Evolutionary conservation across 1,140 invertebrate species (phyloP).

Genomic region (Ceratina japonica): DNA sequence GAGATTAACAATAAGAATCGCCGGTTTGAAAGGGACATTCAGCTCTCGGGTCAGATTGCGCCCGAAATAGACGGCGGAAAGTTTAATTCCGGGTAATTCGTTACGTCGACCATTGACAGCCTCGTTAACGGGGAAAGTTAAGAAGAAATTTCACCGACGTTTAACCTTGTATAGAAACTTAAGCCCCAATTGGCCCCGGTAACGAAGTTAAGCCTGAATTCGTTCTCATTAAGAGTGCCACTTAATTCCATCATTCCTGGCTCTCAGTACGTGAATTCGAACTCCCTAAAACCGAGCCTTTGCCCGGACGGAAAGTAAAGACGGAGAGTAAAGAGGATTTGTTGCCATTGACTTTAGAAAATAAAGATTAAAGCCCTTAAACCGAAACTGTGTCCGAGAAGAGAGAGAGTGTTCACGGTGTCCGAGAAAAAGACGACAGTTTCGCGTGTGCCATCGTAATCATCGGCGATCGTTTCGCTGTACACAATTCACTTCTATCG

Average conservation of each 20-base stretch:
- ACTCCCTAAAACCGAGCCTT: not conserved
- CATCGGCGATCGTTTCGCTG: too few relatives aligned
- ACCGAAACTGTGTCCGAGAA: not conserved
- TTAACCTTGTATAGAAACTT: slow-evolving; percentile 21
- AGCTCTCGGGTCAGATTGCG: too few relatives aligned
- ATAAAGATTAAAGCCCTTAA: too few relatives aligned
- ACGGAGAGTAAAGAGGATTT: not conserved
- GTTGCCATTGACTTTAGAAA: not conserved
- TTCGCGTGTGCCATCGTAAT: too few relatives aligned
- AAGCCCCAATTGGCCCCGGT: slow-evolving; percentile 5
- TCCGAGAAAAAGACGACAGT: too few relatives aligned
- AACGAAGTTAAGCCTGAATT: slow-evolving; percentile 13
- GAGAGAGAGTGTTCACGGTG: too few relatives aligned
- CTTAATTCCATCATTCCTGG: not conserved
- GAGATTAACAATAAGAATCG: not conserved
- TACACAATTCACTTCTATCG: too few relatives aligned
- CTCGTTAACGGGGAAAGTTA: not conserved
- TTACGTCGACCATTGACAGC: not conserved
- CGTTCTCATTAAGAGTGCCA: slow-evolving; percentile 4
- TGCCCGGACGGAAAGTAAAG: not conserved
- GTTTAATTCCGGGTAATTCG: not conserved
- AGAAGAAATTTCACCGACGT: not conserved
- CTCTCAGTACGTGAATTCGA: not conserved
- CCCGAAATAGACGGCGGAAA: not conserved
- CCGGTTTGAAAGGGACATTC: not conserved